phyloP scores from a whole-genome alignment of 2,113 vertebrate species.

The Trogon melanurus region DNA sequence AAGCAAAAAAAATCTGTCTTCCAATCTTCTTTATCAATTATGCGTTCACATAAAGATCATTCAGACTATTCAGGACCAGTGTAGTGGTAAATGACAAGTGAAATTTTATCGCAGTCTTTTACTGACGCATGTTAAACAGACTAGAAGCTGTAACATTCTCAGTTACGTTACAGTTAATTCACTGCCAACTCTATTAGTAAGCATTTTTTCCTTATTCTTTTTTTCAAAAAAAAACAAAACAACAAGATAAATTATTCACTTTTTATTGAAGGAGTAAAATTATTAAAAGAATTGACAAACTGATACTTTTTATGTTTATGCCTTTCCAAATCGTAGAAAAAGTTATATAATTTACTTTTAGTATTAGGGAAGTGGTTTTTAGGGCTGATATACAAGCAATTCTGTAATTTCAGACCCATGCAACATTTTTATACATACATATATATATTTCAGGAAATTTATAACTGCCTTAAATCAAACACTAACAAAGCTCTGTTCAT shows the following conservation, averaged over 20 bases:
- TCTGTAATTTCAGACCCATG: background rate
- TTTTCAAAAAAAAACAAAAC: background rate
- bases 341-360: slow-evolving; percentile 18
- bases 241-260: background rate
- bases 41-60: background rate
- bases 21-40: background rate
- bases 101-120: slow-evolving; percentile 5
- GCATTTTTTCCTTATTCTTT: background rate
- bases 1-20: background rate
- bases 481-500: background rate
- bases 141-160: background rate
- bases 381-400: background rate
- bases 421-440: background rate
- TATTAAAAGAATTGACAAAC: background rate
- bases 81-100: slow-evolving; percentile 26
- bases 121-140: background rate
- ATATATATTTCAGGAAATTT: background rate
- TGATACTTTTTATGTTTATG: background rate
- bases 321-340: background rate
- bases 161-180: background rate
- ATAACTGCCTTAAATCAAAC: background rate
- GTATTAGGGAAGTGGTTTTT: background rate
- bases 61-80: background rate
- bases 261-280: background rate
- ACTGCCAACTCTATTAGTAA: background rate